Conservation (phyloP, 2,113 vertebrate genomes). For the Dolichallabes microphthalmus region DNA sequence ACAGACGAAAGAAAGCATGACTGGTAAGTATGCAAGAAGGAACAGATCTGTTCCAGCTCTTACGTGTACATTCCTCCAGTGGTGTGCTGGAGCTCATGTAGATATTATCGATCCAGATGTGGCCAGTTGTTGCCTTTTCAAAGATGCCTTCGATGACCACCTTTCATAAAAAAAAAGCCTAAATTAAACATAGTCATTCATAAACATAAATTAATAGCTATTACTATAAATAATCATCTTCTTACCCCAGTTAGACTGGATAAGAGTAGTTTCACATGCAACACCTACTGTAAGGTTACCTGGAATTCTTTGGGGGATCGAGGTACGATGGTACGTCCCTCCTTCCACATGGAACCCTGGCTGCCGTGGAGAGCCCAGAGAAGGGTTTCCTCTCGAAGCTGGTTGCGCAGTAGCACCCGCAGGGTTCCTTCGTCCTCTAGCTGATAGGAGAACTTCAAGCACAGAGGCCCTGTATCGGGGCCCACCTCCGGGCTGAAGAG, state of each 20-base stretch:
- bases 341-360: conserved; percentile 86
- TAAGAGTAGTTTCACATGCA: neutral
- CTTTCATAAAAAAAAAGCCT: conserved; percentile 61
- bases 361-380: conserved; percentile 87
- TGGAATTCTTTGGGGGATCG: conserved; percentile 86
- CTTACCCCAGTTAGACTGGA: too few relatives aligned
- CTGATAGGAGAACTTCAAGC: conserved; percentile 92
- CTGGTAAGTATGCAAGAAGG: neutral
- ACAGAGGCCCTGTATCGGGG: conserved; percentile 81
- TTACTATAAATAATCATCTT: neutral
- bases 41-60: conserved; percentile 57
- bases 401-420: conserved; percentile 78
- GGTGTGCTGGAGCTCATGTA: conserved; percentile 83
- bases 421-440: conserved; percentile 81
- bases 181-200: neutral
- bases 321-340: conserved; percentile 88
- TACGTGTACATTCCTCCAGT: conserved; percentile 91
- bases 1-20: neutral
- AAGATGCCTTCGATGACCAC: conserved; percentile 92
- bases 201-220: neutral
- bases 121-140: conserved; percentile 78
- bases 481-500: conserved; percentile 83
- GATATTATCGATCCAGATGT: conserved; percentile 92
- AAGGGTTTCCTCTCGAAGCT: conserved; percentile 79
- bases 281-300: conserved; percentile 68